A percentile compares a stretch with the other conserved stretches of the same genome.
Conservation (phyloP, 92 coral and sea anemone genomes). For the Parazoanthus darwini region DNA sequence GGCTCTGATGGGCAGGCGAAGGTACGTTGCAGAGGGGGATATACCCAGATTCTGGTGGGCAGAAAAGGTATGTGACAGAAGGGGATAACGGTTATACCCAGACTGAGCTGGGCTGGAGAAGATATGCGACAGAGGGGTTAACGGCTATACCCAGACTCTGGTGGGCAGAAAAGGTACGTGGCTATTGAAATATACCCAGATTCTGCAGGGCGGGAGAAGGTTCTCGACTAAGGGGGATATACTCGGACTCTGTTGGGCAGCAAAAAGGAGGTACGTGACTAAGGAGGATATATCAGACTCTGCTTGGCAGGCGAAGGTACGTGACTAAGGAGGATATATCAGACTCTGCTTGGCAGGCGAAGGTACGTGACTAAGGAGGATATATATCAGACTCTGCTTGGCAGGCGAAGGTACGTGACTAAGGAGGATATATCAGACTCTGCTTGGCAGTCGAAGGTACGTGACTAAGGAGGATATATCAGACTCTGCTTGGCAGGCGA, state of each 20-base stretch:
- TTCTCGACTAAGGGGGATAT: background rate
- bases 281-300: background rate
- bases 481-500: background rate
- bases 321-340: background rate
- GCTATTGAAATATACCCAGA: background rate
- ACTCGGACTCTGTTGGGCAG: background rate
- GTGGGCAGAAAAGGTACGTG: background rate
- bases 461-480: background rate
- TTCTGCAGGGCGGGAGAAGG: background rate
- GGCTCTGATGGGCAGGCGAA: constrained; percentile 2
- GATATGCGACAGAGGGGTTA: constrained; percentile 7
- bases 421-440: no score
- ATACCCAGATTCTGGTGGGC: background rate
- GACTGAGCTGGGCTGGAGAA: constrained; percentile 6
- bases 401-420: no score
- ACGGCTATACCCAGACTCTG: background rate
- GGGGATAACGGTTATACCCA: background rate
- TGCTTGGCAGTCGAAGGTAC: background rate
- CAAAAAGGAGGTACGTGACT: background rate
- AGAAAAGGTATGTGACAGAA: background rate
- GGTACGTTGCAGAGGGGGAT: constrained; percentile 5
- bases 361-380: no score
- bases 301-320: background rate
- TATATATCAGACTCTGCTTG: background rate
- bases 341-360: background rate